These are phyloP conservation scores for Ernsta delagoae DNA, from an alignment of 2,888 invertebrate species.

Conservation along the genomic window DNA sequence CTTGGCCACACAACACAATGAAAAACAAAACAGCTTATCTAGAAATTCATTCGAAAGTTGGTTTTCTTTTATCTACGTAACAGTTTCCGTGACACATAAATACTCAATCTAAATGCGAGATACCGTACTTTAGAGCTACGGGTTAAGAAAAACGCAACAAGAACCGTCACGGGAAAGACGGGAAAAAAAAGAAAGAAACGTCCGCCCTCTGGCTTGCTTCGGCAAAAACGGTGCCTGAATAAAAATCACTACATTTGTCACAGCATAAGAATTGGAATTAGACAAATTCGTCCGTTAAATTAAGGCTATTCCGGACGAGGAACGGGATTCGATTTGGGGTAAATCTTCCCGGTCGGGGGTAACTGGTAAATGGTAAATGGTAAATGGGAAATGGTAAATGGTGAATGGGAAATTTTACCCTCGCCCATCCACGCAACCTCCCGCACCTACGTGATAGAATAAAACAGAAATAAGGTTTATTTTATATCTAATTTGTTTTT, in stretches of 20 bases:
- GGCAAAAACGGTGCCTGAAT: constrained; percentile 64
- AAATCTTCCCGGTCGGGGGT: constrained; percentile 65
- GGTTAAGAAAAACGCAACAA: constrained; percentile 21
- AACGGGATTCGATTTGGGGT: constrained; percentile 79
- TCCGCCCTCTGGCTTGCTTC: constrained; percentile 29
- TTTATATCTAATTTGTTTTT: constrained; percentile 81
- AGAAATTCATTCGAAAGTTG: constrained; percentile 12
- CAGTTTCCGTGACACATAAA: constrained; percentile 40
- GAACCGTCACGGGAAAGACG: not conserved
- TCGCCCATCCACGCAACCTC: constrained; percentile 52
- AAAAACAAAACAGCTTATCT: constrained; percentile 3
- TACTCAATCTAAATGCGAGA: constrained; percentile 41
- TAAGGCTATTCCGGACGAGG: constrained; percentile 74
- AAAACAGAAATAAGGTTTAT: constrained; percentile 73
- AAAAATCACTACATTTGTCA: constrained; percentile 82
- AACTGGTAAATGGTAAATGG: constrained; percentile 58
- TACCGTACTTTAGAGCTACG: constrained; percentile 25
- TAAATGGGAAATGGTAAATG: constrained; percentile 56
- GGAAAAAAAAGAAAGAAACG: constrained; percentile 21
- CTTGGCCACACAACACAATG: not conserved
- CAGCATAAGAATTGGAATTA: constrained; percentile 83
- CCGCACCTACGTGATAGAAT: constrained; percentile 73
- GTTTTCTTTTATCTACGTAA: constrained; percentile 23
- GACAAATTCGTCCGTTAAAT: constrained; percentile 84
- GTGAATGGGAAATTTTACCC: constrained; percentile 54